A percentile compares a stretch with the other conserved stretches of the same genome.
Evolutionary conservation across 2,113 vertebrate species (phyloP).

Genomic region (Grammomys dolichurus): DNA sequence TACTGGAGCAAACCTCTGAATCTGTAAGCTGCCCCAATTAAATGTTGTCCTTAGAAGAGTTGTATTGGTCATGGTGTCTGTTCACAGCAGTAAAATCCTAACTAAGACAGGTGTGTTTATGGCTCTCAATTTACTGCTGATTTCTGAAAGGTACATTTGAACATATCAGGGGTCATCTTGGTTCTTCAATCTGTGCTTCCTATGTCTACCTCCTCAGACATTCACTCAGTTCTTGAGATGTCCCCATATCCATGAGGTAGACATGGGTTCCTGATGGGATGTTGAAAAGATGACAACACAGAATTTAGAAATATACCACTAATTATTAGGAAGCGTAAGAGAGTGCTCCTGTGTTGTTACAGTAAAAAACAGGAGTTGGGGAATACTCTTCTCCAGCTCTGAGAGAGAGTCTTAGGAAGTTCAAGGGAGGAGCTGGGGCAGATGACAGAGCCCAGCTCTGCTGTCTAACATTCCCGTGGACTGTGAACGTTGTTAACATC

Average conservation of each 20-base stretch:
- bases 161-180: background rate
- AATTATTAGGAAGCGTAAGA: background rate
- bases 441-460: background rate
- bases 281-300: background rate
- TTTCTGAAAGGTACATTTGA: background rate
- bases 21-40: no score
- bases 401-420: background rate
- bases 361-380: background rate
- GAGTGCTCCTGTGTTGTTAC: background rate
- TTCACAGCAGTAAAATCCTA: no score
- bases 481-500: no score
- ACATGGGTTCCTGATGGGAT: rapidly evolving
- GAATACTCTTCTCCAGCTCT: background rate
- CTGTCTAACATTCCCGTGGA: background rate
- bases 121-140: background rate
- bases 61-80: no score
- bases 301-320: background rate
- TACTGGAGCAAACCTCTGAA: no score
- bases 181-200: background rate
- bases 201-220: background rate
- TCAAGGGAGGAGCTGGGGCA: no score
- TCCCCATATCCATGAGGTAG: rapidly evolving
- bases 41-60: no score
- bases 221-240: background rate
- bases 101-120: background rate